phyloP scores from a whole-genome alignment of 2,797 vertebrate species.

The Hippocampus kuda region DNA sequence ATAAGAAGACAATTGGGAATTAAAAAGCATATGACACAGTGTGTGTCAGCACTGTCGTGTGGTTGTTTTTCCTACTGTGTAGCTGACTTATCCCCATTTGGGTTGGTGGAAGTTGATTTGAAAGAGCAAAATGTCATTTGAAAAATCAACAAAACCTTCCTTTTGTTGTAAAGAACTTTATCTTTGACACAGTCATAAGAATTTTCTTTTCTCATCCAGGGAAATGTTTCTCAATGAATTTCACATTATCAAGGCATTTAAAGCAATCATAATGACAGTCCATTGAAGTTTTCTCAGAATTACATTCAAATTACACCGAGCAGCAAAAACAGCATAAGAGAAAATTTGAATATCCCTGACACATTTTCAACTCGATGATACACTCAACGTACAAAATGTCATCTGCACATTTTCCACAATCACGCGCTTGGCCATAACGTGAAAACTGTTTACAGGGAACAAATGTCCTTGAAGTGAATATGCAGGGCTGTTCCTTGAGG shows the following conservation, averaged over 20 bases:
- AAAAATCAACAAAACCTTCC: background rate
- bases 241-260: background rate
- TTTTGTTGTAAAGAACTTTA: background rate
- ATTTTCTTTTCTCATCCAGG: background rate
- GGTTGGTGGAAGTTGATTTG: too few relatives aligned
- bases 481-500: conserved; percentile 47
- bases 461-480: conserved; percentile 54
- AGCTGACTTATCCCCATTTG: too few relatives aligned
- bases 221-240: background rate
- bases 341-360: background rate
- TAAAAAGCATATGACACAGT: too few relatives aligned
- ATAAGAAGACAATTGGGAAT: too few relatives aligned
- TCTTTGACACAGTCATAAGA: background rate
- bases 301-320: background rate
- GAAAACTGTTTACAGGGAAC: conserved; percentile 14
- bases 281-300: background rate
- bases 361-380: background rate
- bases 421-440: conserved; percentile 4
- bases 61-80: too few relatives aligned
- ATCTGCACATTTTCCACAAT: conserved; percentile 17
- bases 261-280: background rate
- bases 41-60: too few relatives aligned
- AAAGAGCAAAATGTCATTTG: too few relatives aligned
- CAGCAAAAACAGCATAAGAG: background rate
- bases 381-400: conserved; percentile 19